Conservation (phyloP, 2,797 vertebrate species). For the Squalus acanthias region DNA sequence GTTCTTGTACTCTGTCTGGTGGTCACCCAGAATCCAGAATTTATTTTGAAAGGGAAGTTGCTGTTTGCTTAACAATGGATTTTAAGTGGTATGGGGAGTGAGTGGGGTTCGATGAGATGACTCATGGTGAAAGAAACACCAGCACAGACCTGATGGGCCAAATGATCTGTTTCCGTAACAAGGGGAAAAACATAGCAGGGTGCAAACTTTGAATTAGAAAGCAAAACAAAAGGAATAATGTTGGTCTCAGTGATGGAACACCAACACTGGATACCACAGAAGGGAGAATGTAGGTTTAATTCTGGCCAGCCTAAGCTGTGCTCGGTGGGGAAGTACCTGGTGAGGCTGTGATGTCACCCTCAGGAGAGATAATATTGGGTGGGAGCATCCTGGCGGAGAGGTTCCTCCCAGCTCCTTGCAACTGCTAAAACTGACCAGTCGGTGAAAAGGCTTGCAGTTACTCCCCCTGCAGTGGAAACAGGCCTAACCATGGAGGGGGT, state of each 20-base stretch:
- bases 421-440: not conserved
- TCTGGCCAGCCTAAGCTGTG: not conserved
- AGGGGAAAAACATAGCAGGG: not conserved
- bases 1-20: too few species aligned
- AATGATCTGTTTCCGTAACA: not conserved
- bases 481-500: not conserved
- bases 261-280: not conserved
- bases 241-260: not conserved
- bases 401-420: not conserved
- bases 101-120: not conserved
- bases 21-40: not conserved
- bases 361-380: not conserved
- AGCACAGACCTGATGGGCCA: not conserved
- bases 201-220: not conserved
- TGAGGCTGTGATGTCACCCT: not conserved
- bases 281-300: not conserved
- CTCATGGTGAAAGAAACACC: not conserved
- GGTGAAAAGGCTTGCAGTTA: not conserved
- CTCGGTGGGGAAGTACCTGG: not conserved
- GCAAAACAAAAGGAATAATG: not conserved
- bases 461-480: not conserved
- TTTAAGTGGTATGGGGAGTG: not conserved
- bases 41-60: not conserved
- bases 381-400: not conserved
- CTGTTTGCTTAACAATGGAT: not conserved